Evolutionary conservation across 2,113 vertebrate genomes (phyloP).

Genomic region (Tachysurus fulvidraco): DNA sequence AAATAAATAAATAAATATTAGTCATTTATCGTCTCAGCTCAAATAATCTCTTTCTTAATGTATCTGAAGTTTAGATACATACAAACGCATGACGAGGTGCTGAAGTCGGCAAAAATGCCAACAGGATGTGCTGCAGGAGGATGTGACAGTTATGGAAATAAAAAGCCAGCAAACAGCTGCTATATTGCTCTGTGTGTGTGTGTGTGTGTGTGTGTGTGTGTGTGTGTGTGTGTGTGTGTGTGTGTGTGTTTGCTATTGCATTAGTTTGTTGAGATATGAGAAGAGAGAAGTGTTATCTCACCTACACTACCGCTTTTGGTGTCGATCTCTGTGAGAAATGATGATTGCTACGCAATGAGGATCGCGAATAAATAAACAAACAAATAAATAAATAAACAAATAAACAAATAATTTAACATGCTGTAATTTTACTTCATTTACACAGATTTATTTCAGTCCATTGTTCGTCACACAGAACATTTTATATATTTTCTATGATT

Average conservation of each 20-base stretch:
- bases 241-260: neutral
- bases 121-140: neutral
- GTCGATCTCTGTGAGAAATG: conserved; percentile 2
- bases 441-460: neutral
- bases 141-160: neutral
- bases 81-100: neutral
- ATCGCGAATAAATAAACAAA: neutral
- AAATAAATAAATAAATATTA: no score
- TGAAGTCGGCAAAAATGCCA: neutral
- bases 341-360: neutral
- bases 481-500: neutral
- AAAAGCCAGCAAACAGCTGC: neutral
- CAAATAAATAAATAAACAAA: neutral
- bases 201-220: neutral
- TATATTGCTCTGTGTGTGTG: neutral
- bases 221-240: neutral
- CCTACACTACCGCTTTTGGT: neutral
- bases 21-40: neutral
- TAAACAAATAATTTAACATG: no score
- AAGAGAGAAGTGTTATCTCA: neutral
- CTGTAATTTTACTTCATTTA: neutral
- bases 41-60: neutral
- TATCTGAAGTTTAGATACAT: neutral
- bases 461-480: neutral
- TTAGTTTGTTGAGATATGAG: neutral